These are phyloP conservation scores for Falco novaeseelandiae DNA, from an alignment of 2,797 vertebrate genomes.

Conservation along the genomic window DNA sequence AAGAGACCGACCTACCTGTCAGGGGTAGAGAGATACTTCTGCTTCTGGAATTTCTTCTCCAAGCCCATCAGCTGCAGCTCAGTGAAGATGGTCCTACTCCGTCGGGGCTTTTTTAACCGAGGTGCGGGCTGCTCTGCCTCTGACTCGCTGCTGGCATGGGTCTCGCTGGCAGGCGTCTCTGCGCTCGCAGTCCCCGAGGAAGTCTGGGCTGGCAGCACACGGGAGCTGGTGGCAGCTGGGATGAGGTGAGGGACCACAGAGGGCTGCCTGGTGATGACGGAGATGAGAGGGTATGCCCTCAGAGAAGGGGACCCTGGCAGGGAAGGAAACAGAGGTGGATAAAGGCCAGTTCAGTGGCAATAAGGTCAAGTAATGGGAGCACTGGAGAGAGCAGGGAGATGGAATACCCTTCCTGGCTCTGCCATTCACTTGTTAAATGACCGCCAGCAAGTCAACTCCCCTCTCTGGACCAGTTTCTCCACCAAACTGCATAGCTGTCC, in stretches of 20 bases:
- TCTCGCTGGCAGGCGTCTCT: constrained; percentile 79
- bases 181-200: constrained; percentile 45
- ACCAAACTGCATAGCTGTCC: neutral
- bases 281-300: constrained; percentile 89
- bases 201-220: constrained; percentile 72
- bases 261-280: constrained; percentile 91
- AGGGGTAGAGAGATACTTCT: constrained; percentile 97
- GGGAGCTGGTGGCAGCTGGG: constrained; percentile 70
- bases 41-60: constrained; percentile 99
- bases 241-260: constrained; percentile 81
- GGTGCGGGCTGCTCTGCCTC: constrained; percentile 86
- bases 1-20: constrained; percentile 85
- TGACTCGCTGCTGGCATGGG: constrained; percentile 88
- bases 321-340: neutral
- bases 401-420: neutral
- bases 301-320: constrained; percentile 87
- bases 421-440: no score
- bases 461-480: neutral
- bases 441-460: neutral
- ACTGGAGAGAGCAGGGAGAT: neutral
- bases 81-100: constrained; percentile 97
- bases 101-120: constrained; percentile 90
- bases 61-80: constrained; percentile 98
- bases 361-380: neutral
- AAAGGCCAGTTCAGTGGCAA: neutral